Base-by-base conservation (phyloP, 37 sponge, comb jelly and placozoan species). In the Corticium candelabrum region DNA sequence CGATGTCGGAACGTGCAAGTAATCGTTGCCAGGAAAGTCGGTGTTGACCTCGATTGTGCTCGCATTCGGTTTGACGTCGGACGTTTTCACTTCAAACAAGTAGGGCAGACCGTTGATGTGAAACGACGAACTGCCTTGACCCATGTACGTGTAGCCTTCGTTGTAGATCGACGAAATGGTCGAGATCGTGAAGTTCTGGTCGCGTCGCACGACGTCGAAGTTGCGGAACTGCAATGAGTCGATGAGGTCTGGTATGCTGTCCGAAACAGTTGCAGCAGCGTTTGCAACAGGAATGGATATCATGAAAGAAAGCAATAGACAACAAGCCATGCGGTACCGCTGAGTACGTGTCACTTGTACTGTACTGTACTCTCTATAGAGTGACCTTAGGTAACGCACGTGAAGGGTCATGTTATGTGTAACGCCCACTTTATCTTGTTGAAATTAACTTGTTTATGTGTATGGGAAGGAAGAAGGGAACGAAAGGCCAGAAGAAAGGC, bases 81-180 rank as follows among this genome's bases (percentile, higher is more conserved):
- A 11, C 11, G 11, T 50, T 50, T 11, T 50, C 62, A 50, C 62
- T 70, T 70, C 31, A 70, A 29, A 70, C 7, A 70, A 32, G 31
- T 70, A 70, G 36, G 29, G 36, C 73, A 70, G 29, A 15, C 73
- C 73, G 33, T 32, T 32, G 7, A 29, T 4, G 5, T 70, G 73
- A 4, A 4, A 70, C 5, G 5, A 5, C 4, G 7, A 7, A 35
- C 21, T 32, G 21, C 31, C 7, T 34, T 70, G 29, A 5, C 31
- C 73, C 31, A 70, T 29, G 36, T 70, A 70, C 29, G 7, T 70
- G 31, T 70, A 70, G 5, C 29, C 73, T 70, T 70, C 73, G 21
- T 70, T 70, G 36, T 70, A 70, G 73, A 70, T 70, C 73, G 73
- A 70, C 5, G 73, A 4, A 34, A 70, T 70, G 31, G 31, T 70